Evolutionary conservation across 2,113 vertebrate genomes (phyloP).

Genomic region (Tragelaphus imberbis): DNA sequence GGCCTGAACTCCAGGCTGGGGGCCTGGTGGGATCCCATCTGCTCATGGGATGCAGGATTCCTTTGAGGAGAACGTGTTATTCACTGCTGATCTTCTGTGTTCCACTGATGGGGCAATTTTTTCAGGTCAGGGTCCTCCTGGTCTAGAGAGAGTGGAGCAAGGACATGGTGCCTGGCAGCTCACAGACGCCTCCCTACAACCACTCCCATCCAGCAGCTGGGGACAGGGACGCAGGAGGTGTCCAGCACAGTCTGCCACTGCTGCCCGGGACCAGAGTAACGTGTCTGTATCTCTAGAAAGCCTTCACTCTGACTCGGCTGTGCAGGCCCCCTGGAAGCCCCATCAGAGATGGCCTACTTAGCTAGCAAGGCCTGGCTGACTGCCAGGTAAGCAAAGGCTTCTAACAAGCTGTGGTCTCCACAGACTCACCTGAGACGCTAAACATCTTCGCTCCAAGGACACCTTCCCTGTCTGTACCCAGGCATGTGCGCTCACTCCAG

Average conservation of each 20-base stretch:
- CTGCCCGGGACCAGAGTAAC: rapidly evolving
- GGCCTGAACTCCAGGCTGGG: not conserved
- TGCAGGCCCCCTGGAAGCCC: not conserved
- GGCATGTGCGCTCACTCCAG: rapidly evolving
- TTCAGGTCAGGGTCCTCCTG: not conserved
- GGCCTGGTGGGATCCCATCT: too few relatives aligned
- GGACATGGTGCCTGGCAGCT: not conserved
- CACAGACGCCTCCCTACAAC: not conserved
- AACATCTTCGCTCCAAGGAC: not conserved
- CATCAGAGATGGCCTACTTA: not conserved
- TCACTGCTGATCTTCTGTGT: not conserved
- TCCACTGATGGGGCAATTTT: not conserved
- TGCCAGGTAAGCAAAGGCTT: not conserved
- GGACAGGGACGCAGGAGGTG: not conserved
- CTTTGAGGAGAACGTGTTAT: not conserved
- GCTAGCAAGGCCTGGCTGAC: not conserved
- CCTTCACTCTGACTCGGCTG: not conserved
- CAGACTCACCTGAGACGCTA: not conserved
- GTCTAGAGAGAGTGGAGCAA: not conserved
- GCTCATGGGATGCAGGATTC: not conserved
- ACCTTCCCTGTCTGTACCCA: not conserved
- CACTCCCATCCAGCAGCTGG: not conserved
- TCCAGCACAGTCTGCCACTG: not conserved
- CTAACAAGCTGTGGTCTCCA: not conserved
- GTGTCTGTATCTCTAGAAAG: not conserved